These are phyloP conservation scores for Seriola aureovittata DNA, from an alignment of 2,113 vertebrate species.

Conservation along the genomic window DNA sequence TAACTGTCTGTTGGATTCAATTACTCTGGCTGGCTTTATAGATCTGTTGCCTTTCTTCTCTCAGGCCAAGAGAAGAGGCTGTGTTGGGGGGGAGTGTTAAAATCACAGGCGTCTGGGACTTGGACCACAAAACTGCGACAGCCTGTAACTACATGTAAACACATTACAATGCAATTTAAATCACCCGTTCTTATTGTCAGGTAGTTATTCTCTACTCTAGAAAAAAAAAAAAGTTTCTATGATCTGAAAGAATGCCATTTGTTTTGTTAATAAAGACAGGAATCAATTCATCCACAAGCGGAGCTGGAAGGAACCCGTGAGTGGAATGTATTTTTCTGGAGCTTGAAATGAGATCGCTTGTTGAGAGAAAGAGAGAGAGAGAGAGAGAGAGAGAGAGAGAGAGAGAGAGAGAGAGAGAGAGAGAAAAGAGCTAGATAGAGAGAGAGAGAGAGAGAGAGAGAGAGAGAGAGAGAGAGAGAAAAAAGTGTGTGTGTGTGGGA, in stretches of 20 bases:
- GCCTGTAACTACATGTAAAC: slow-evolving; percentile 49
- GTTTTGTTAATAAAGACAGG: slow-evolving; percentile 65
- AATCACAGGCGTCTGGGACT: slow-evolving; percentile 14
- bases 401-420: no score
- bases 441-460: not conserved
- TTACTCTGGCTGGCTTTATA: slow-evolving; percentile 68
- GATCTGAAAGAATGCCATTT: slow-evolving; percentile 52
- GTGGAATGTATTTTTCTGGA: slow-evolving; percentile 58
- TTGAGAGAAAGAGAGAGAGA: slow-evolving; percentile 27
- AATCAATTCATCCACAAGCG: slow-evolving; percentile 62
- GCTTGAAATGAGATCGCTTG: slow-evolving; percentile 66
- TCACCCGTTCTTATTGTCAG: slow-evolving; percentile 31
- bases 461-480: not conserved
- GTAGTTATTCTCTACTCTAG: slow-evolving; percentile 16
- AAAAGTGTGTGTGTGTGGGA: slow-evolving; percentile 35
- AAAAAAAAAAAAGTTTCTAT: slow-evolving; percentile 20
- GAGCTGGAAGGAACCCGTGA: slow-evolving; percentile 53
- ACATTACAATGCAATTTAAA: slow-evolving; percentile 44
- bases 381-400: no score
- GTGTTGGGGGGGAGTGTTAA: slow-evolving; percentile 18
- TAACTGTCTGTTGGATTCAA: slow-evolving; percentile 76
- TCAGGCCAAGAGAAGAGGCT: slow-evolving; percentile 56
- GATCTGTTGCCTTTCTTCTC: slow-evolving; percentile 70
- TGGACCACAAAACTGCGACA: slow-evolving; percentile 15
- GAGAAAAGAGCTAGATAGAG: not conserved